Evolutionary conservation across 1,140 invertebrate species (phyloP).

Genomic region (Drosophila teissieri): DNA sequence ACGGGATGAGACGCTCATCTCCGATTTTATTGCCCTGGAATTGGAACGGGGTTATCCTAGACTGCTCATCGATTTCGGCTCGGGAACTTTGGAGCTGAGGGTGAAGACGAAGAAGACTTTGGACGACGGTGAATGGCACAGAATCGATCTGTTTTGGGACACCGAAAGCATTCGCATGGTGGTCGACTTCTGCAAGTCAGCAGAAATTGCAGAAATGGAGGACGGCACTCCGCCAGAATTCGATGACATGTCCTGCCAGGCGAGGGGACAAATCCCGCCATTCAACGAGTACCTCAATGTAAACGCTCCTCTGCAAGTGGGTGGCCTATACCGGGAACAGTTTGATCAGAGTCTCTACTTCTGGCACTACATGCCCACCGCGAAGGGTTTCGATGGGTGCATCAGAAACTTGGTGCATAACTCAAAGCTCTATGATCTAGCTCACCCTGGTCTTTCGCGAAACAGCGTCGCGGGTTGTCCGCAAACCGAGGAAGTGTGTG

Average conservation of each 20-base stretch:
- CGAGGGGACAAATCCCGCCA: slow-evolving; percentile 93
- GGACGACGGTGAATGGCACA: slow-evolving; percentile 98
- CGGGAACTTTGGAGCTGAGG: slow-evolving; percentile 94
- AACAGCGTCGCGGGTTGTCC: slow-evolving; percentile 95
- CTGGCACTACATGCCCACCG: slow-evolving; percentile 94
- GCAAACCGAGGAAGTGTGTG: slow-evolving; percentile 95
- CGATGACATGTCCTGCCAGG: slow-evolving; percentile 95
- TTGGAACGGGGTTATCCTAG: slow-evolving; percentile 95
- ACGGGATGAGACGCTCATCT: slow-evolving; percentile 93
- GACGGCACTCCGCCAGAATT: slow-evolving; percentile 94
- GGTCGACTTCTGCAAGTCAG: slow-evolving; percentile 95
- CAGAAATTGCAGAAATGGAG: slow-evolving; percentile 93
- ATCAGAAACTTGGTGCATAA: slow-evolving; percentile 98
- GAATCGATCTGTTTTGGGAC: slow-evolving; percentile 97
- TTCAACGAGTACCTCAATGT: slow-evolving; percentile 99
- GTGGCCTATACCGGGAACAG: slow-evolving; percentile 94
- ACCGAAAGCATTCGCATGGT: slow-evolving; percentile 96
- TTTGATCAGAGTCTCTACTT: slow-evolving; percentile 94
- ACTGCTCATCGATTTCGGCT: slow-evolving; percentile 97
- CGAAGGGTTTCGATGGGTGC: slow-evolving; percentile 96
- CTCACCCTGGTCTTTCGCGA: slow-evolving; percentile 92
- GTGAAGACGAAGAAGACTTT: slow-evolving; percentile 94
- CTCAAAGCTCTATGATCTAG: slow-evolving; percentile 96
- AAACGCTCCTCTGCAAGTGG: slow-evolving; percentile 96
- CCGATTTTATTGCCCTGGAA: slow-evolving; percentile 97